phyloP scores from a whole-genome alignment of 2,888 invertebrate species.

The Lasioglossum lativentre region DNA sequence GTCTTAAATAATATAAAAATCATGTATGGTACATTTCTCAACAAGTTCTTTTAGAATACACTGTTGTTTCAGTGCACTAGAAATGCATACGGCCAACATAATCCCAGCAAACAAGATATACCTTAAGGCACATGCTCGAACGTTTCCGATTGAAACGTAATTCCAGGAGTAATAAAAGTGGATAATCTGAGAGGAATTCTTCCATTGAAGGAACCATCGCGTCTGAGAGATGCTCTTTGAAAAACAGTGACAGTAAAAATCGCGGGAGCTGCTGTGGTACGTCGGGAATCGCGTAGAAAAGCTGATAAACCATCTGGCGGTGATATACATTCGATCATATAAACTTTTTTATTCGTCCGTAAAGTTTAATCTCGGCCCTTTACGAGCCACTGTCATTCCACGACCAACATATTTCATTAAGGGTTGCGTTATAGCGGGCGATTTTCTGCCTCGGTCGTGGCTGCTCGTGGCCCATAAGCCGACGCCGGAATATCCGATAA shows the following conservation, averaged over 20 bases:
- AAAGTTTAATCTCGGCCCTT: slow-evolving; percentile 65
- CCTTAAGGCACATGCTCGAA: background rate
- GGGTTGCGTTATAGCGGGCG: slow-evolving; percentile 67
- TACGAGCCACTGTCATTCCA: slow-evolving; percentile 64
- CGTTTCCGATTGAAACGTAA: background rate
- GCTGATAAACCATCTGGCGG: slow-evolving; percentile 41
- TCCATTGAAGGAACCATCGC: background rate
- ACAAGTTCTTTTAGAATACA: background rate
- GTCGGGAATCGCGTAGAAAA: background rate
- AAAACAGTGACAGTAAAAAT: background rate
- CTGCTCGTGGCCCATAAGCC: slow-evolving; percentile 58
- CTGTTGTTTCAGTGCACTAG: background rate
- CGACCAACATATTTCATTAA: slow-evolving; percentile 67
- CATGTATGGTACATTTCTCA: background rate
- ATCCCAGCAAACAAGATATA: background rate
- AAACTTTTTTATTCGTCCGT: slow-evolving; percentile 46
- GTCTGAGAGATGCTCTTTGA: background rate
- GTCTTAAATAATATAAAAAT: background rate
- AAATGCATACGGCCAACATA: background rate
- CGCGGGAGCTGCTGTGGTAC: background rate
- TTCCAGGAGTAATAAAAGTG: background rate
- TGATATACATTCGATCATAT: slow-evolving; percentile 52
- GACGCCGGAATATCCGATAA: slow-evolving; percentile 70
- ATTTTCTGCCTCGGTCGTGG: slow-evolving; percentile 62
- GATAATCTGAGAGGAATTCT: background rate